Percentiles rank a stretch among this genome's conserved stretches.
phyloP scores from a whole-genome alignment of 2,888 invertebrate genomes.

The Pharmacophagus antenor region DNA sequence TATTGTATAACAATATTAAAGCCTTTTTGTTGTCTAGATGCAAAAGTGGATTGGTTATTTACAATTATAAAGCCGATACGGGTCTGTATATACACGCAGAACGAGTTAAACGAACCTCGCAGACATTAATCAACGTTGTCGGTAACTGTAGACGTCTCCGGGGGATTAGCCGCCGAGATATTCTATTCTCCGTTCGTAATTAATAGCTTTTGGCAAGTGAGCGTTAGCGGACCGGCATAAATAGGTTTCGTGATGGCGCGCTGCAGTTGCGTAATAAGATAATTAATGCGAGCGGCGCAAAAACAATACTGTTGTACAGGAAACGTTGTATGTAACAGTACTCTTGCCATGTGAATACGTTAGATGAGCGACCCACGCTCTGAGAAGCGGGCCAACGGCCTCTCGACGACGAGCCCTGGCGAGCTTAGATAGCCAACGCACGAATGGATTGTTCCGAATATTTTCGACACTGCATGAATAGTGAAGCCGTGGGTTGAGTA shows the following conservation, averaged over 20 bases:
- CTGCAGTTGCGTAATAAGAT: slow-evolving; percentile 66
- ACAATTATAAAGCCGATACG: slow-evolving; percentile 58
- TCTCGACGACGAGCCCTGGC: slow-evolving; percentile 54
- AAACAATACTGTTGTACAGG: slow-evolving; percentile 61
- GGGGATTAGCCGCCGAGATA: slow-evolving; percentile 75
- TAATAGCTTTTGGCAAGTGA: slow-evolving; percentile 80
- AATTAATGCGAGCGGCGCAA: slow-evolving; percentile 62
- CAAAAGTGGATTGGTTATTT: slow-evolving; percentile 58
- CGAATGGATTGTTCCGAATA: slow-evolving; percentile 44
- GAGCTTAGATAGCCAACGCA: slow-evolving; percentile 45
- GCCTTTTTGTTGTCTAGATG: not conserved
- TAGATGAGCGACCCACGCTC: slow-evolving; percentile 64
- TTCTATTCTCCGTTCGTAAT: slow-evolving; percentile 76
- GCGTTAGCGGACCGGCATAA: slow-evolving; percentile 61
- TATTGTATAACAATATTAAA: not conserved
- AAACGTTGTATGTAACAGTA: slow-evolving; percentile 58
- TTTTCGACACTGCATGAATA: slow-evolving; percentile 48
- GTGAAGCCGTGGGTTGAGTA: slow-evolving; percentile 41
- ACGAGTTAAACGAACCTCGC: slow-evolving; percentile 70
- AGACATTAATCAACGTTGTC: slow-evolving; percentile 77
- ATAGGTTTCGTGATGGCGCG: slow-evolving; percentile 63
- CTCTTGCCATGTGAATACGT: slow-evolving; percentile 52
- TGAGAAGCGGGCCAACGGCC: slow-evolving; percentile 67
- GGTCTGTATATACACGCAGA: slow-evolving; percentile 56
- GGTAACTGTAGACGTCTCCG: slow-evolving; percentile 75